Percentiles rank a stretch among this genome's conserved stretches.
phyloP scores from a whole-genome alignment of 2,113 vertebrate genomes.

The Nansenia antarctica region DNA sequence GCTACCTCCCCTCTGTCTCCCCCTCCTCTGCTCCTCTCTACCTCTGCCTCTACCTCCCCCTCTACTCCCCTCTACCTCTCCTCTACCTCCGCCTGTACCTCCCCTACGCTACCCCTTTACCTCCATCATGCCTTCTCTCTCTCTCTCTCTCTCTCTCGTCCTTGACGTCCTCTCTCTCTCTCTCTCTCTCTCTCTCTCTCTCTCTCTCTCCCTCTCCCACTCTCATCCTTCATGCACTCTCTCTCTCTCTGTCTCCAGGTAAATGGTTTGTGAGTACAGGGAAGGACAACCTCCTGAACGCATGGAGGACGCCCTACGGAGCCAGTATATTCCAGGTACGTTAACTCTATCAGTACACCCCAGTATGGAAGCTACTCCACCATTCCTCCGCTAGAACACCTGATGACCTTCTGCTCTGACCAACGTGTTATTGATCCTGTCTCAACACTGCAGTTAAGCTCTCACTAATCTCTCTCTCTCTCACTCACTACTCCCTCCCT shows the following conservation, averaged over 20 bases:
- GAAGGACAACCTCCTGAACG: constrained; percentile 96
- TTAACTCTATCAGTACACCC: neutral
- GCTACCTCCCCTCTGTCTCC: neutral
- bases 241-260: constrained; percentile 67
- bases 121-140: neutral
- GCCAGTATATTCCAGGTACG: constrained; percentile 97
- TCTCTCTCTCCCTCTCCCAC: neutral
- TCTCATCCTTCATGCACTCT: neutral
- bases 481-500: neutral
- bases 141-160: neutral
- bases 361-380: no score
- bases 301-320: constrained; percentile 95
- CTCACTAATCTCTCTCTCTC: neutral
- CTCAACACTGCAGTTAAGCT: neutral
- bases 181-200: neutral
- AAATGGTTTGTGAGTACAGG: constrained; percentile 99
- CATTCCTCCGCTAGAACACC: no score
- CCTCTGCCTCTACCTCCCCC: neutral
- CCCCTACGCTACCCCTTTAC: neutral
- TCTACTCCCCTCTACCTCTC: neutral
- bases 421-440: neutral
- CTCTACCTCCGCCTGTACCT: neutral
- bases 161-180: neutral
- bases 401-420: neutral
- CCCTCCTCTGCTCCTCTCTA: no score